A percentile compares a stretch with the other conserved stretches of the same genome.
Evolutionary conservation across 2,113 vertebrate genomes (phyloP).

Genomic region (Hepsetus odoe): DNA sequence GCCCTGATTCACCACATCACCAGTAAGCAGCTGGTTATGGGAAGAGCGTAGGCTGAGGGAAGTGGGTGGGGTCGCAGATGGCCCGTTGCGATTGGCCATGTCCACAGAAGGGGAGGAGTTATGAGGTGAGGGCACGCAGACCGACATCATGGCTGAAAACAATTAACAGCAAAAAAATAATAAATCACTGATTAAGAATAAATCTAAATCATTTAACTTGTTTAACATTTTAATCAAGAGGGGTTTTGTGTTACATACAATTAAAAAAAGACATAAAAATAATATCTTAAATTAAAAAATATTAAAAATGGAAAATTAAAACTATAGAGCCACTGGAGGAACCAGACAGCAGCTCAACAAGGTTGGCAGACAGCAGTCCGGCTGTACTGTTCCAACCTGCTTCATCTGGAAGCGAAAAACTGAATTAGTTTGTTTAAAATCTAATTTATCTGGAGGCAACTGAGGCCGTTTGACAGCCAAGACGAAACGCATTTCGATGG

Average conservation of each 20-base stretch:
- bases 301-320: too few relatives aligned
- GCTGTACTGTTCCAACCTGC: neutral
- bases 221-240: too few relatives aligned
- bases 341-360: constrained; percentile 2
- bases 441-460: constrained; percentile 18
- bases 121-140: constrained; percentile 79
- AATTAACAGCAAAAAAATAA: too few relatives aligned
- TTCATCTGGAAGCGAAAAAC: constrained; percentile 20
- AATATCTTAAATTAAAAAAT: too few relatives aligned
- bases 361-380: neutral
- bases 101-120: constrained; percentile 71
- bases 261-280: too few relatives aligned
- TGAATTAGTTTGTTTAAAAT: constrained; percentile 35
- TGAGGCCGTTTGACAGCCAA: constrained; percentile 1
- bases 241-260: too few relatives aligned
- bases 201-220: neutral
- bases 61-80: constrained; percentile 84
- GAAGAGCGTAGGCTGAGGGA: constrained; percentile 92
- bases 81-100: constrained; percentile 85
- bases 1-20: constrained; percentile 84
- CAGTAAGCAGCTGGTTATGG: constrained; percentile 91
- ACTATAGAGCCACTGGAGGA: too few relatives aligned
- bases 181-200: neutral
- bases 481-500: constrained; percentile 7
- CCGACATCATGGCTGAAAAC: constrained; percentile 78